Evolutionary conservation across 2,888 invertebrate species (phyloP).

Genomic region (Tetramorium bicarinatum): DNA sequence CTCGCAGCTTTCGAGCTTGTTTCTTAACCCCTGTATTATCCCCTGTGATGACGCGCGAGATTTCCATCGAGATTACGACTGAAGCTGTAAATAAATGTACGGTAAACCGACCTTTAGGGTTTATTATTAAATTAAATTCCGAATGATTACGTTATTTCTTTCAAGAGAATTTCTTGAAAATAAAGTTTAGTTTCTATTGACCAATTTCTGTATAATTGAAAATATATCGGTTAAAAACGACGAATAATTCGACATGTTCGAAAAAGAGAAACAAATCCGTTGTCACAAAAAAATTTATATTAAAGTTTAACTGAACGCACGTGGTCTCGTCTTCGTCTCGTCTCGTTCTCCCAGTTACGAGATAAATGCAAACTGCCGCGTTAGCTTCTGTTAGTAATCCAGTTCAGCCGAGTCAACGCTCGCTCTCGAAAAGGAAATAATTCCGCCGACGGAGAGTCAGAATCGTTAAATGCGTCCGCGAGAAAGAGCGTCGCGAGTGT

Average conservation of each 20-base stretch:
- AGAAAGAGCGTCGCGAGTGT: slow-evolving; percentile 15
- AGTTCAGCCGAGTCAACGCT: slow-evolving; percentile 18
- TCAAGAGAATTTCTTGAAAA: neutral
- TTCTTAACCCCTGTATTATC: neutral
- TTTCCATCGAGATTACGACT: neutral
- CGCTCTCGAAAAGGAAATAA: slow-evolving; percentile 34
- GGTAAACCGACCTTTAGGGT: neutral
- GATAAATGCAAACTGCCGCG: slow-evolving; percentile 17
- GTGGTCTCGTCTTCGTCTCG: neutral
- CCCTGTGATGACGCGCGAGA: neutral
- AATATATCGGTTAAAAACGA: neutral
- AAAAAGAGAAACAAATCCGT: neutral
- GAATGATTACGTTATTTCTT: neutral
- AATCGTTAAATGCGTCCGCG: slow-evolving; percentile 13
- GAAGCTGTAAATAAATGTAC: neutral
- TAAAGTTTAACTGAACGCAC: neutral
- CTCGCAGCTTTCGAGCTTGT: neutral
- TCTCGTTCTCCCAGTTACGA: neutral
- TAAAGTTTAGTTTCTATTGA: neutral
- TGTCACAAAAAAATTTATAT: neutral
- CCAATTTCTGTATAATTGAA: neutral
- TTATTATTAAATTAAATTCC: neutral
- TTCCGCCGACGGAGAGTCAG: slow-evolving; percentile 6
- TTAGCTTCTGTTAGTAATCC: slow-evolving; percentile 11
- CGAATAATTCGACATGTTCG: neutral